Base-by-base conservation (phyloP, 2,888 invertebrate species). In the Spilosoma lubricipeda region DNA sequence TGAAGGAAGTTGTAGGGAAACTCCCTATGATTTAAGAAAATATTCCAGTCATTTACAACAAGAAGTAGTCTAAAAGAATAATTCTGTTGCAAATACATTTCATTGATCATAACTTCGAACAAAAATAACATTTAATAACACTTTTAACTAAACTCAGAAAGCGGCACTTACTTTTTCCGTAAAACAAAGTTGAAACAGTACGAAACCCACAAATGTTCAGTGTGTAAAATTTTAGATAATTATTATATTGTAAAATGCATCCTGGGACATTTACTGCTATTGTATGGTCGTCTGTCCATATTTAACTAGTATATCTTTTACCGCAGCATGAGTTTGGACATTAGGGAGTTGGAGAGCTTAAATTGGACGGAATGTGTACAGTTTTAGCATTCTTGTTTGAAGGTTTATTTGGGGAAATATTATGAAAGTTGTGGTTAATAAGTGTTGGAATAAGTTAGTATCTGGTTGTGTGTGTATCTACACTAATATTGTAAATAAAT, bases 211-310 rank as follows among this genome's bases (percentile, higher is more conserved):
- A 36, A 20, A 36, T 36, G 66, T 67, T 67, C 56, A 36, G 13
- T 66, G 56, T 36, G 42, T 30, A 30, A 42, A 59, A 67, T 67
- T 66, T 59, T 67, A 15, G n/a, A 3, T 72, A 72, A 72, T 67
- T 71, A 67, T 56, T 67, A 45, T 30, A 27, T 72, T 72, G 42
- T 67, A 42, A 63, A 42, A 45, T 72, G 42, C 72, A 71, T 39
- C 27, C 27, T 4, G n/a, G 56, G 39, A 67, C 72, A 67, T 15
- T 59, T 20, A 56, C 30, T 7, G 23, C 39, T 67, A 72, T 72
- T 67, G 59, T 59, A 18, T 56, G 39, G 30, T 20, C n/a, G 39
- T 52, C 67, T 30, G 67, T 27, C 27, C 39, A 15, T 42, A 67
- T 52, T 42, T 39, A 45, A 45, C 20, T 67, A 27, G 59, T 59